Evolutionary conservation across 2,797 vertebrate genomes (phyloP).

Genomic region (Neostethus bicornis): DNA sequence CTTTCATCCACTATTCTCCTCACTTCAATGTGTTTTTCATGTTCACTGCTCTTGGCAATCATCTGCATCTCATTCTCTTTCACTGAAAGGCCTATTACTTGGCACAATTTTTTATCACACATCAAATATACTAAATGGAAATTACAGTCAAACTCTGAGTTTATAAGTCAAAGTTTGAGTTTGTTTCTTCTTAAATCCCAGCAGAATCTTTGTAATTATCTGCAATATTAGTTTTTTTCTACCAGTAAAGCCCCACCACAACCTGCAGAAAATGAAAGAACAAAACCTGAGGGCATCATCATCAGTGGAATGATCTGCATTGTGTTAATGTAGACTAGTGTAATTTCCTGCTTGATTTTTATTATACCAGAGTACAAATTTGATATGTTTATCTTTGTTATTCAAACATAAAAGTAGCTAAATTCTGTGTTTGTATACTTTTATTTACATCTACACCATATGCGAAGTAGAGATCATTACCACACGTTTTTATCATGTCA

Average conservation of each 20-base stretch:
- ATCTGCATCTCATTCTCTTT: slow-evolving; percentile 56
- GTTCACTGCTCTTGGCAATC: slow-evolving; percentile 38
- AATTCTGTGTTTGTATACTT: too few relatives aligned
- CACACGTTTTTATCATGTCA: too few relatives aligned
- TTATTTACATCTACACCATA: not conserved
- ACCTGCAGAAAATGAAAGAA: slow-evolving; percentile 1
- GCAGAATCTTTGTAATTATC: slow-evolving; percentile 2
- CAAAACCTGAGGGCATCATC: slow-evolving; percentile 6
- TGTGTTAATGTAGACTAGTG: slow-evolving; percentile 7
- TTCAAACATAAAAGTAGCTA: not conserved
- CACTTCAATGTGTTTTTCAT: slow-evolving; percentile 27
- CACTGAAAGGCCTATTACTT: slow-evolving; percentile 44
- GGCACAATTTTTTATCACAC: slow-evolving; percentile 61
- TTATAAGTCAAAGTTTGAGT: slow-evolving; percentile 21
- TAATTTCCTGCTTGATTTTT: not conserved
- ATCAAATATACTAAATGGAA: slow-evolving; percentile 46
- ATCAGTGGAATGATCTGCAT: slow-evolving; percentile 7
- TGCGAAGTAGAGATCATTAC: too few relatives aligned
- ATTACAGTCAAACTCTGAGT: slow-evolving; percentile 47
- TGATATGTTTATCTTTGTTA: not conserved
- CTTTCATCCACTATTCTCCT: slow-evolving; percentile 33
- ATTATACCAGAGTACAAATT: not conserved
- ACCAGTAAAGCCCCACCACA: not conserved
- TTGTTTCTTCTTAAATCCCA: slow-evolving; percentile 4
- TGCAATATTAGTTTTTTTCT: not conserved